Evolutionary conservation across 2,113 vertebrate genomes (phyloP), one percentile per base, ranked within the genome.

Genomic region (Thymallus thymallus): DNA sequence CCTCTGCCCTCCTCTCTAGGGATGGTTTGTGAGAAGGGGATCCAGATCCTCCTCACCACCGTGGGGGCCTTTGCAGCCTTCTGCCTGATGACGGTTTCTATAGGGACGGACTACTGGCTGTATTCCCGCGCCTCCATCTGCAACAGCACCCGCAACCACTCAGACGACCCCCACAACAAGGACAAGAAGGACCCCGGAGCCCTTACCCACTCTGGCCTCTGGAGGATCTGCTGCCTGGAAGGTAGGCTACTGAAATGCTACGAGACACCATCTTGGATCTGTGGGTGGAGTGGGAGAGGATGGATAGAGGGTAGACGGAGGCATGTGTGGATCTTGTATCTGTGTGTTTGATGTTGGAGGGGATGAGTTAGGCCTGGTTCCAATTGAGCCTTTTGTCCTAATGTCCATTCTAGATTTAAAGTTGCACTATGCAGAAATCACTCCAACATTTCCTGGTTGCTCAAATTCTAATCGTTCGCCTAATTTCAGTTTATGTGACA

Each of bases 101-200:
- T 97, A 82, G 95, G 95, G 91, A 97, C 96, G 20, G 96, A 97
- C 90, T 97, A 97, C 89, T 97, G 96, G 96, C 95, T 97, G 65
- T 97, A 97, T 84, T 95, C 95, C 74, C 94, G 95, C 35, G 96
- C 95, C 82, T 84, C 95, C 82, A 96, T 97, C 91, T 97, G 96
- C 92, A 96, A 97, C 91, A 95, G 93, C 89, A 96, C 95, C 73
- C 89, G 90, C 83, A 96, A 96, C 82, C 80, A 91, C 82, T 86
- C 92, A 58, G 95, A 96, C 13, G 94, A 93, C 68, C 92, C 93
- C 3, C 92, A 94, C 63, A 93, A 92, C 89, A 95, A 94, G 83
- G 95, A 95, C 88, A 95, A 94, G 88, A 96, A 94, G 86, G 95
- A 96, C 85, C 95, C 95, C 0, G 96, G 95, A 61, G 95, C 95